These are phyloP conservation scores for Protobothrops flavoviridis DNA, from an alignment of 2,113 vertebrate species.

Conservation along the genomic window DNA sequence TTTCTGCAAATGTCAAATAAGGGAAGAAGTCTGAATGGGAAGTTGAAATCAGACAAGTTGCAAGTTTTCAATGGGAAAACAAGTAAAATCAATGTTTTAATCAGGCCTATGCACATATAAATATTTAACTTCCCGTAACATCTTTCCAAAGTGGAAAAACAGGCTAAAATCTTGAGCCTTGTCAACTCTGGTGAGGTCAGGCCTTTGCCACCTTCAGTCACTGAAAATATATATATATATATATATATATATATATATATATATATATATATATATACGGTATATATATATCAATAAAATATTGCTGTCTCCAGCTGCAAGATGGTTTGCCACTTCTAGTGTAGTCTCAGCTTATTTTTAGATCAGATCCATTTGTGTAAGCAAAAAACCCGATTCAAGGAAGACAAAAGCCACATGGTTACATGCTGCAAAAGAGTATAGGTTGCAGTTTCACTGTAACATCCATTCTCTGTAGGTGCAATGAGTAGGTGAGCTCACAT, in stretches of 20 bases:
- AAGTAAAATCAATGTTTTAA: not conserved
- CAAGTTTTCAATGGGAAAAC: not conserved
- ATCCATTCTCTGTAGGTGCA: not conserved
- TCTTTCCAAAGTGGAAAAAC: not conserved
- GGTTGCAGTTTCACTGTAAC: not conserved
- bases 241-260: not conserved
- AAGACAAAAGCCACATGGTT: not conserved
- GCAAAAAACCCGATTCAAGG: not conserved
- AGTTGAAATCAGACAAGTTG: not conserved
- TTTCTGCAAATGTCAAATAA: not conserved
- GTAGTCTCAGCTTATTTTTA: not conserved
- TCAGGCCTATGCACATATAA: not conserved
- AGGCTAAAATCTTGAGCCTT: not conserved
- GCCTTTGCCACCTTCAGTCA: not conserved
- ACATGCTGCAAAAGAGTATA: accelerated
- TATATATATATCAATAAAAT: not conserved
- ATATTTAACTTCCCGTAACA: not conserved
- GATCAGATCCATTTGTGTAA: not conserved
- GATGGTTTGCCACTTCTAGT: not conserved
- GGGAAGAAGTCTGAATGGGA: not conserved
- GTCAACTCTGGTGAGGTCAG: not conserved
- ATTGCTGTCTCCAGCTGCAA: not conserved
- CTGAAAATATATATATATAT: no score
- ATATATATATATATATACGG: no score
- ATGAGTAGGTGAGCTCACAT: not conserved